Evolutionary conservation across 2,797 vertebrate species (phyloP).

Genomic region (Cephalopachus bancanus): DNA sequence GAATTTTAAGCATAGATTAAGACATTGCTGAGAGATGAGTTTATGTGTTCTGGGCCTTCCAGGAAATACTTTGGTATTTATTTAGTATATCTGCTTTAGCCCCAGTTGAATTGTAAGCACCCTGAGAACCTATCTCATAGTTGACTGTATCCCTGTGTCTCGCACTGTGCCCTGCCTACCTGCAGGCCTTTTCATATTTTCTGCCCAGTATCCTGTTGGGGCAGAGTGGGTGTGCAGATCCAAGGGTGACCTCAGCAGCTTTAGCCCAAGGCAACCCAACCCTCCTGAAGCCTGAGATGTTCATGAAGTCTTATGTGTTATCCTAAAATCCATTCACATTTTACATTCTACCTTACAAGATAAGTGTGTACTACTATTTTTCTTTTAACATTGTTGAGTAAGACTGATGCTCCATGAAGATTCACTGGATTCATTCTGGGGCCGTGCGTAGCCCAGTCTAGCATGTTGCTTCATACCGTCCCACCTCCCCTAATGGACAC

Average conservation of each 20-base stretch:
- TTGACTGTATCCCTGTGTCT: not conserved
- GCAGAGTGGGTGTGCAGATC: not conserved
- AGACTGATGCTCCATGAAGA: not conserved
- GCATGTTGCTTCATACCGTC: not conserved
- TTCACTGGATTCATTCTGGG: not conserved
- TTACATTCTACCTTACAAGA: not conserved
- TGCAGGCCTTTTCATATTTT: not conserved
- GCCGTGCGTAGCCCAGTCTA: not conserved
- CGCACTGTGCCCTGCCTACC: not conserved
- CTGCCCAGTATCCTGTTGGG: not conserved
- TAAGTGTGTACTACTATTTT: not conserved
- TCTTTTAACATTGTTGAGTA: not conserved
- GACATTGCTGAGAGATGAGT: not conserved
- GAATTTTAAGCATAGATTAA: constrained; percentile 60
- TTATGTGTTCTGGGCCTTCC: not conserved
- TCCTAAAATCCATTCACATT: not conserved
- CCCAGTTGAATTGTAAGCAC: not conserved
- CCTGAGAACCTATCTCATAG: not conserved
- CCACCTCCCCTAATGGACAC: not conserved
- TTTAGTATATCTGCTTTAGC: not conserved
- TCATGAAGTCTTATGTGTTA: not conserved
- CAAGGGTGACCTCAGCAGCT: not conserved
- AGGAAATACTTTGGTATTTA: not conserved
- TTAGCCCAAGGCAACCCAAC: not conserved
- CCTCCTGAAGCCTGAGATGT: not conserved